These are phyloP conservation scores for Lomographa bimaculata DNA, from an alignment of 2,888 invertebrate species.

Conservation along the genomic window DNA sequence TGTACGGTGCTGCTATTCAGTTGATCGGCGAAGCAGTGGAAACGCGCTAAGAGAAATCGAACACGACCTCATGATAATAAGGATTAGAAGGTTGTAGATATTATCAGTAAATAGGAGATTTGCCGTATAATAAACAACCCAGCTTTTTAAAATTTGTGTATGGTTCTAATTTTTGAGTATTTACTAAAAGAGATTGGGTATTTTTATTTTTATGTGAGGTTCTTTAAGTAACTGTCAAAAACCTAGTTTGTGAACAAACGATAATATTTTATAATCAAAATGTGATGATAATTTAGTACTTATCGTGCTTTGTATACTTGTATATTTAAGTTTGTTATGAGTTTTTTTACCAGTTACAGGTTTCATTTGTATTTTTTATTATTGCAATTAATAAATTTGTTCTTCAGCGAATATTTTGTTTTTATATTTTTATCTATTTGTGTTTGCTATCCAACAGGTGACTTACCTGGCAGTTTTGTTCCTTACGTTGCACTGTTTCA, in stretches of 20 bases:
- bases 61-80: no score
- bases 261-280: slow-evolving; percentile 14
- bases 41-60: no score
- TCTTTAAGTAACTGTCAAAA: no score
- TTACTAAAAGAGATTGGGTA: no score
- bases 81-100: no score
- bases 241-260: slow-evolving; percentile 8
- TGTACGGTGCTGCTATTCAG: no score
- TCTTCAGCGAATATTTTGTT: slow-evolving; percentile 56
- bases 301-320: slow-evolving; percentile 49
- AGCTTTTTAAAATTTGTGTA: no score
- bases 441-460: slow-evolving; percentile 81
- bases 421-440: slow-evolving; percentile 48
- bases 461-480: slow-evolving; percentile 92
- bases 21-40: no score
- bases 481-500: slow-evolving; percentile 93
- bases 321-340: slow-evolving; percentile 43
- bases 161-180: no score
- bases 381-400: slow-evolving; percentile 62
- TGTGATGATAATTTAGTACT: slow-evolving; percentile 41
- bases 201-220: no score
- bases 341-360: slow-evolving; percentile 22
- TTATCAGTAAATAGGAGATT: no score
- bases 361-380: slow-evolving; percentile 48
- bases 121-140: no score